Percentiles rank a stretch among this genome's conserved stretches.
Evolutionary conservation across 2,113 vertebrate genomes (phyloP).

Genomic region (Gallinago jamesoni): DNA sequence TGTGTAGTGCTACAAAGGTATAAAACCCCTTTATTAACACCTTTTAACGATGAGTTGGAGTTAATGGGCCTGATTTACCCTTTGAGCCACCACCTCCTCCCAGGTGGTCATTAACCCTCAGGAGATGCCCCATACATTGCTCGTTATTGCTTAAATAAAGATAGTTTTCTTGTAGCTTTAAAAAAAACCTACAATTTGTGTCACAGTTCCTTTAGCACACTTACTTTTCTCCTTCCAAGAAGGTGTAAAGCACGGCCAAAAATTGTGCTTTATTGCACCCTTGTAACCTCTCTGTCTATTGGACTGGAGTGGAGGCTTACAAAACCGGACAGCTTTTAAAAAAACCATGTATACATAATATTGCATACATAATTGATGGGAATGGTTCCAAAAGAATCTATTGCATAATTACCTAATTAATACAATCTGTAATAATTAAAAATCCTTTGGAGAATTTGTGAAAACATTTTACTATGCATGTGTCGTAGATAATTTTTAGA

Average conservation of each 20-base stretch:
- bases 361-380: conserved; percentile 55
- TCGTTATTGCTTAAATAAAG: not conserved
- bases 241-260: not conserved
- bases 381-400: conserved; percentile 60
- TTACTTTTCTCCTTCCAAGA: not conserved
- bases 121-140: not conserved
- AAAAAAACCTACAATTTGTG: not conserved
- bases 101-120: not conserved
- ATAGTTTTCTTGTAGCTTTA: not conserved
- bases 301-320: not conserved
- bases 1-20: not conserved
- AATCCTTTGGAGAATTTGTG: conserved; percentile 67
- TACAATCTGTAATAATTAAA: conserved; percentile 74
- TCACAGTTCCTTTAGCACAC: not conserved
- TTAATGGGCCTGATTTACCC: not conserved
- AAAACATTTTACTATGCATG: conserved; percentile 28
- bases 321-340: not conserved
- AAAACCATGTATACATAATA: not conserved
- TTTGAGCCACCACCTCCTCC: not conserved
- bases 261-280: not conserved
- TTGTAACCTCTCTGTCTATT: not conserved
- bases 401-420: conserved; percentile 72
- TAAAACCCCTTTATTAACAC: not conserved
- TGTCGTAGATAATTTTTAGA: conserved; percentile 51
- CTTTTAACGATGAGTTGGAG: not conserved